These are phyloP conservation scores for Conops quadrifasciatus DNA, from an alignment of 2,888 invertebrate species.

Conservation along the genomic window DNA sequence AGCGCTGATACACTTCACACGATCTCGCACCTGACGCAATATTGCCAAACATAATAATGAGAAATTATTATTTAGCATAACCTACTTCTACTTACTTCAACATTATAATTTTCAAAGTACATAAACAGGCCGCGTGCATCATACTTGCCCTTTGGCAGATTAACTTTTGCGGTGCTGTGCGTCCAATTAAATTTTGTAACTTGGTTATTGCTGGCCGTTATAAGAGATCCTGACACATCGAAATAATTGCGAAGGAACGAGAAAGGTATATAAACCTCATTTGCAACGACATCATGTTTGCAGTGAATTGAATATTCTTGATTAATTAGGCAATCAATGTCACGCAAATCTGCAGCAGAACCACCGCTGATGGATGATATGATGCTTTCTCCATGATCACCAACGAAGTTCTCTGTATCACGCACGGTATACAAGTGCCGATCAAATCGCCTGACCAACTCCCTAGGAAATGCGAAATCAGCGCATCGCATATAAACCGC, in stretches of 20 bases:
- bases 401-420: slow-evolving; percentile 39
- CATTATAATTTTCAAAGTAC: slow-evolving; percentile 98
- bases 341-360: slow-evolving; percentile 61
- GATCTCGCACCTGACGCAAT: slow-evolving; percentile 72
- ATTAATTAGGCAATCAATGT: slow-evolving; percentile 89
- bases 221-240: slow-evolving; percentile 89
- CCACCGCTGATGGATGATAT: slow-evolving; percentile 1
- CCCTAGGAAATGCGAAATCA: slow-evolving; percentile 66
- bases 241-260: slow-evolving; percentile 93
- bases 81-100: slow-evolving; percentile 71
- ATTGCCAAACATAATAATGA: neutral
- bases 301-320: slow-evolving; percentile 84
- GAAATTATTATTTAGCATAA: neutral
- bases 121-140: slow-evolving; percentile 91
- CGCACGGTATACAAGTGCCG: slow-evolving; percentile 46
- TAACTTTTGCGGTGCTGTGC: slow-evolving; percentile 92
- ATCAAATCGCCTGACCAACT: slow-evolving; percentile 58
- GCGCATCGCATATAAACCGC: slow-evolving; percentile 82
- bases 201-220: slow-evolving; percentile 42
- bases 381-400: neutral
- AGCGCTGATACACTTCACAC: slow-evolving; percentile 96
- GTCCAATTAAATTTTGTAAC: slow-evolving; percentile 92
- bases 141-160: slow-evolving; percentile 88
- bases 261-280: slow-evolving; percentile 90
- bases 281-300: slow-evolving; percentile 75